phyloP scores from a whole-genome alignment of 2,888 invertebrate species.

The Scaptomyza flava region DNA sequence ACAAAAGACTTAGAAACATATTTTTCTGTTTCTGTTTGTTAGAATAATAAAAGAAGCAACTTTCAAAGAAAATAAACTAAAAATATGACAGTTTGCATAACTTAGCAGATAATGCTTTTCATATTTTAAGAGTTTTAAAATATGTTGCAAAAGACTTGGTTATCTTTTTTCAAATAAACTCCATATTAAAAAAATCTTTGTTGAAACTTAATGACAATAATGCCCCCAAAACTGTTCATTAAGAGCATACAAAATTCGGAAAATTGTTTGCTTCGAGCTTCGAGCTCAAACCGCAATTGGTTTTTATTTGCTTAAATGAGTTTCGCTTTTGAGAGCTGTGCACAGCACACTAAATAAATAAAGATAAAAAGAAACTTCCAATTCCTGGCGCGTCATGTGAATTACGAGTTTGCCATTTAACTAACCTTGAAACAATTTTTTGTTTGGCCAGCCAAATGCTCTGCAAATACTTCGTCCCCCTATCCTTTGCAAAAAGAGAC shows the following conservation, averaged over 20 bases:
- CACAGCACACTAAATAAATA: constrained; percentile 12
- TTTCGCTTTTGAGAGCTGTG: constrained; percentile 57
- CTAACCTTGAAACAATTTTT: constrained; percentile 61
- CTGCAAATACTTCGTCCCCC: background rate
- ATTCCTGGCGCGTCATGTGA: constrained; percentile 59
- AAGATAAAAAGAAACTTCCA: constrained; percentile 38
- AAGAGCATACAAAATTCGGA: constrained; percentile 5
- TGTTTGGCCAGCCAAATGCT: constrained; percentile 36
- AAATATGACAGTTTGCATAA: background rate
- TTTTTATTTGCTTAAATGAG: constrained; percentile 60
- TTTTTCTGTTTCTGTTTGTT: no score
- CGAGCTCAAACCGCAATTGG: constrained; percentile 34
- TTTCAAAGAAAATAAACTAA: background rate
- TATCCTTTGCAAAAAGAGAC: background rate
- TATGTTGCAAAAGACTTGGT: no score
- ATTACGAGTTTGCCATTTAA: constrained; percentile 55
- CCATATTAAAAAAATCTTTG: no score
- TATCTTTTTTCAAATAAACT: no score
- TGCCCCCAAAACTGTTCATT: background rate
- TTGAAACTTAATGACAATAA: no score
- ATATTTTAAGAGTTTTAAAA: no score
- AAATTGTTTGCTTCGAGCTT: constrained; percentile 23
- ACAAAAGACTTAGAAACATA: background rate
- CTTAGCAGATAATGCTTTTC: background rate
- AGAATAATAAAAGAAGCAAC: background rate